Evolutionary conservation across 2,888 invertebrate genomes (phyloP), one percentile per base, ranked within the genome.

Genomic region (Acrobasis consociella): DNA sequence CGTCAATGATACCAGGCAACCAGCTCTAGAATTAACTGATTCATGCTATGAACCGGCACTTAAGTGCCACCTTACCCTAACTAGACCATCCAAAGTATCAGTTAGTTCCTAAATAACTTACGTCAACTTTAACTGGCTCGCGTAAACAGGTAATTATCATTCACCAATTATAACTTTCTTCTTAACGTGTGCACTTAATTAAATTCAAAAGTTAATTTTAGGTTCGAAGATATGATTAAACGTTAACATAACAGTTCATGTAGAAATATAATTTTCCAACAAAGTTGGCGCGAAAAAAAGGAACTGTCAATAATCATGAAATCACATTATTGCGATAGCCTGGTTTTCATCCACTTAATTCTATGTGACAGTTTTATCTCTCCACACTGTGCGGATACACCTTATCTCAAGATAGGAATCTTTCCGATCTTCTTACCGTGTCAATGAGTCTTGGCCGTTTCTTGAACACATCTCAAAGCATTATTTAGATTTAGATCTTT

Each of bases 41-140:
- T 68, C 65, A 69, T 67, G 65, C 65, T 67, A 60, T 62, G 68
- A 73, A 67, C 68, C 65, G 60, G 72, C 69, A 67, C 66, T 71
- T 77, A 78, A 78, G 75, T 71, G 73, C 69, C 71, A 70, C 67
- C 73, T 75, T 82, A 83, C 77, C 67, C 73, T 75, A 82, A 83
- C 77, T 75, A 82, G 79, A 81, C 78, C 75, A 74, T 76, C 73
- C 77, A 73, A 83, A 85, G 82, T 86, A 84, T 86, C 85, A 82
- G 80, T 82, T 83, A 85, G 85, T 86, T 84, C 65, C 71, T 82
- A 88, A 89, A 85, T 87, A 85, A 86, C 84, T 89, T 87, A 86
- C 79, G 80, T 69, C 78, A 80, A 74, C 62, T 72, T 74, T 72
- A 71, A 68, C 64, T 74, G 69, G 77, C 52, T 31, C 22, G 78